Base-by-base conservation (phyloP, 2,888 invertebrate genomes). In the Heliconius sara region DNA sequence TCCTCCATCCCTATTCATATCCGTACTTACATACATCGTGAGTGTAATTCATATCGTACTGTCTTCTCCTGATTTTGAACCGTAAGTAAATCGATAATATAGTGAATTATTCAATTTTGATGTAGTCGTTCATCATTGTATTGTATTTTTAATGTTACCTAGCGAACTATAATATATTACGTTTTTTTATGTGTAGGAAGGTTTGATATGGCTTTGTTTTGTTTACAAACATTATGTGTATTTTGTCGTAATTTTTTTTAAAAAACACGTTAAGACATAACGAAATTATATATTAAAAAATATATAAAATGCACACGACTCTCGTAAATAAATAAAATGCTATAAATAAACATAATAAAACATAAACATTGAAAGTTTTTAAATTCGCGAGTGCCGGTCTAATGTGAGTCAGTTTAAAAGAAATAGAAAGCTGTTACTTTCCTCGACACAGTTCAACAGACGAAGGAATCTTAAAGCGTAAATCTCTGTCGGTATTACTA, bases 401-500 rank as follows among this genome's bases (percentile, higher is more conserved):
- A n/a, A 74, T 74, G 74, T 75, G 25, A 52, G 39, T 63, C 68
- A 68, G 34, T n/a, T 67, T 77, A 71, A 72, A 72, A 77, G 65
- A 77, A 78, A 73, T 74, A 79, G 78, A 79, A 79, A 79, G 78
- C 66, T 63, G 74, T 34, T 27, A 73, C 60, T 79, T 79, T 79
- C 78, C 74, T 79, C 78, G 78, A 74, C 78, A 79, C 78, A 79
- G 78, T 74, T 79, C 74, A 76, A 79, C 78, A 68, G 67, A 39
- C 74, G 60, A 63, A 60, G 34, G 73, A 75, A 63, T 79, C 47
- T 79, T 47, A 68, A 39, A 74, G 19, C 71, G 65, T 7, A 71
- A 47, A 63, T 47, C 43, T 60, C 63, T 47, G 30, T 52, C 34
- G 3, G 30, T 34, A 52, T 12, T 60, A 43, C 16, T 34, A 22